Base-by-base conservation (phyloP, 2,113 vertebrate genomes). In the Capricornis sumatraensis region DNA sequence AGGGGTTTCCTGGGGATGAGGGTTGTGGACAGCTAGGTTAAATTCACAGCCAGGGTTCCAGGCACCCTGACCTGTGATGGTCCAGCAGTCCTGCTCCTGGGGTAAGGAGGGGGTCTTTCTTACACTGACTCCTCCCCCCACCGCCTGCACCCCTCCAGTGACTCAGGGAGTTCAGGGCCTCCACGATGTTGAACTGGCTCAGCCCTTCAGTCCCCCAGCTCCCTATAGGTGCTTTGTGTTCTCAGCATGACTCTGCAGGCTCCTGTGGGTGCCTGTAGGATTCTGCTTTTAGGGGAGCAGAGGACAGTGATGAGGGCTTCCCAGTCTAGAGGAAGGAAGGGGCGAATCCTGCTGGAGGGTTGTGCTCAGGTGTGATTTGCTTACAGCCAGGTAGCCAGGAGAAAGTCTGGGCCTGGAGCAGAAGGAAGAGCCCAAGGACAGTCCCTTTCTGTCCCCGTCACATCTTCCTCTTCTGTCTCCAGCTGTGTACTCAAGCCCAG, bases 41-140 rank as follows among this genome's bases (percentile, higher is more conserved):
- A 99, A 98, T 99, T 98, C 25, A 91, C 99, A 4, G 99, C 99
- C 0, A 99, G 99, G 96, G 93, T 99, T 71, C 96, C 98, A 60
- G 91, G 98, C 85, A 97, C 98, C 5, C 97, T 57, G 95, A 79
- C 97, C 4, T 27, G 57, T 58, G 57, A 58, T 58, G 99, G 99
- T n/a, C 93, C 99, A 3, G 98, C 99, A 43, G 40, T 45, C 36
- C 58, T 57, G 45, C 40, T 55, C 15, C 30, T 78, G 36, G 10
- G 11, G 12, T 10, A 58, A 28, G 2, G 25, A 58, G 57, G 28
- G 7, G 23, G 27, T 89, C 43, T 74, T 16, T 8, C 45, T 58
- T 76, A 53, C 5, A 62, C 11, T 9, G 36, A 16, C n/a, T 86
- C 0, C 15, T 64, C 30, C 30, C 14, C 6, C 10, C 2, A 33